Conservation (phyloP, 2,888 invertebrate genomes). For the Candidula unifasciata region DNA sequence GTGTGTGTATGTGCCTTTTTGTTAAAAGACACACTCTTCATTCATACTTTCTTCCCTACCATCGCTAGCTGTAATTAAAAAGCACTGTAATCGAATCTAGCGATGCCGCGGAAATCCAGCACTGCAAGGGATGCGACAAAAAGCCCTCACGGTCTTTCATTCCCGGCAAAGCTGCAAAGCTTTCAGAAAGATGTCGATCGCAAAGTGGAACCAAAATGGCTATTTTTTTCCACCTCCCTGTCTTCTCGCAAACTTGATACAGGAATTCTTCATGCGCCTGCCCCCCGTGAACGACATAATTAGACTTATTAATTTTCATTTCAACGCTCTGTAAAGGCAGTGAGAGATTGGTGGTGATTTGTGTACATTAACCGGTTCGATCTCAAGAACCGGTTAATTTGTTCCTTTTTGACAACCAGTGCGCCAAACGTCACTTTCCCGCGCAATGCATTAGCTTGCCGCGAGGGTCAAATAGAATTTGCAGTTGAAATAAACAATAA, state of each 20-base stretch:
- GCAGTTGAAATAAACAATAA: slow-evolving; percentile 8
- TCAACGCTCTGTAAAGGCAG: slow-evolving; percentile 28
- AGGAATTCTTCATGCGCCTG: slow-evolving; percentile 11
- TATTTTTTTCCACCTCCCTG: neutral
- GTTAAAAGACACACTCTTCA: too few species aligned
- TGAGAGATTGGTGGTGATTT: slow-evolving; percentile 18
- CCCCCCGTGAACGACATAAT: slow-evolving; percentile 23
- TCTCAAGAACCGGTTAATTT: slow-evolving; percentile 35
- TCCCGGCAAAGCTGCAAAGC: slow-evolving; percentile 15
- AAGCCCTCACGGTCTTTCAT: neutral
- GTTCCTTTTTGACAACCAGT: slow-evolving; percentile 33
- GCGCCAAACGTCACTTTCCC: slow-evolving; percentile 44
- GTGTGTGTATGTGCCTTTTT: too few species aligned
- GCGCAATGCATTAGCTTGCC: slow-evolving; percentile 36
- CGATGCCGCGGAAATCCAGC: neutral
- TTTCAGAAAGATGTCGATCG: slow-evolving; percentile 39
- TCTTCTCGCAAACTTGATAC: slow-evolving; percentile 9
- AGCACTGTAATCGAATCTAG: neutral
- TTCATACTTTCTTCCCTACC: too few species aligned
- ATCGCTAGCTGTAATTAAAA: too few species aligned
- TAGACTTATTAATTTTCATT: slow-evolving; percentile 48
- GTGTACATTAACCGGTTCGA: slow-evolving; percentile 43
- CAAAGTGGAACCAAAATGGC: slow-evolving; percentile 36
- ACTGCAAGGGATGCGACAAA: neutral
- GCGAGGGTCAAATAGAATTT: neutral